phyloP scores from a whole-genome alignment of 2,113 vertebrate genomes.

The Lepidothrix coronata region DNA sequence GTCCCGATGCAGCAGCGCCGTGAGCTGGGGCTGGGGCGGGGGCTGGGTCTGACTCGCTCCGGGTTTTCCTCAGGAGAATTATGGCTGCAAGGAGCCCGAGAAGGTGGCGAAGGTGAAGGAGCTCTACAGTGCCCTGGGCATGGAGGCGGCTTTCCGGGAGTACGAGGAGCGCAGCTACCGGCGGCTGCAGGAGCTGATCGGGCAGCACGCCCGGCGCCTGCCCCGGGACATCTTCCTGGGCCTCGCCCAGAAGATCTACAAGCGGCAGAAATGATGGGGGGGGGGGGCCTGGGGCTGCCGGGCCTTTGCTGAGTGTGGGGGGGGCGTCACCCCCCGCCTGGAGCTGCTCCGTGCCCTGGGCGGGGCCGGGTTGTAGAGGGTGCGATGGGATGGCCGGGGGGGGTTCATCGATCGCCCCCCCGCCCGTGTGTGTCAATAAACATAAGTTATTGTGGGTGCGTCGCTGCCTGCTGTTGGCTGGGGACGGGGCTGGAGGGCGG shows the following conservation, averaged over 20 bases:
- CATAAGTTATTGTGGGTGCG: not conserved
- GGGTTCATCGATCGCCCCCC: not conserved
- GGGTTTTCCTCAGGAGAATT: slow-evolving; percentile 74
- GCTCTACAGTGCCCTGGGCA: slow-evolving; percentile 80
- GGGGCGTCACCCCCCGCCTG: accelerated
- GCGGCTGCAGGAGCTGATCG: slow-evolving; percentile 81
- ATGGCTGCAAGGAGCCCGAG: slow-evolving; percentile 80
- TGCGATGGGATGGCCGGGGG: not conserved
- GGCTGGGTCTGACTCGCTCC: too few species aligned
- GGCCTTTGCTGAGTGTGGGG: accelerated
- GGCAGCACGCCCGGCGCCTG: slow-evolving; percentile 68
- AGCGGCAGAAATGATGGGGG: slow-evolving; percentile 82
- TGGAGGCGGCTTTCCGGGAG: slow-evolving; percentile 72
- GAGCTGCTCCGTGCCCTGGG: not conserved
- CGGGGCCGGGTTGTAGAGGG: accelerated
- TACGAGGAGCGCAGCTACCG: slow-evolving; percentile 87
- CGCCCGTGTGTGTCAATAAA: not conserved
- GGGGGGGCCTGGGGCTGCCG: not conserved
- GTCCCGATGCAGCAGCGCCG: accelerated
- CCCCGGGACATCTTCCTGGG: slow-evolving; percentile 82
- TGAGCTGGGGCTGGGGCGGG: not conserved
- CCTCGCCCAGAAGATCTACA: slow-evolving; percentile 88
- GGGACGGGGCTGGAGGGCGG: not conserved
- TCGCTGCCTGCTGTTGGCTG: not conserved
- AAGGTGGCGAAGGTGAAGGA: slow-evolving; percentile 87